Evolutionary conservation across 37 sponge, comb jelly and placozoan species (phyloP).

Genomic region (Geodia barretti): DNA sequence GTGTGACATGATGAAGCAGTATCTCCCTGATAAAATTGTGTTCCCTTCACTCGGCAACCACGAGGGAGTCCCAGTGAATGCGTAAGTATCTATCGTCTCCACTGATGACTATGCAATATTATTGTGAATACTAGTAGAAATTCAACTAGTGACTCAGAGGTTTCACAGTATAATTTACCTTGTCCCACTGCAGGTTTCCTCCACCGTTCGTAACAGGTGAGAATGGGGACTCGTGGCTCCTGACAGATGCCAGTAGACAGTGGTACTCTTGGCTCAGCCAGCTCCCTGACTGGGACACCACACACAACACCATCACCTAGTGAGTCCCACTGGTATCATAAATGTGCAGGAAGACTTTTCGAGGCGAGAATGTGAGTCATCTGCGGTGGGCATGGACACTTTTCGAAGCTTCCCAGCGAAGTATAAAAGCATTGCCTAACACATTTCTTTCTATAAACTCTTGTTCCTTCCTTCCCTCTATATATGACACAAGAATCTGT

Average conservation of each 20-base stretch:
- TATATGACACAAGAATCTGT: too few species aligned
- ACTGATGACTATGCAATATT: background rate
- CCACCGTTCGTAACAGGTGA: conserved; percentile 73
- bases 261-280: conserved; percentile 66
- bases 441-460: too few species aligned
- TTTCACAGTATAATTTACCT: background rate
- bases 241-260: conserved; percentile 40
- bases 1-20: conserved; percentile 37
- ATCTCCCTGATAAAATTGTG: conserved; percentile 71
- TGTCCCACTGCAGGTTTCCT: too few species aligned
- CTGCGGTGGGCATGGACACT: too few species aligned
- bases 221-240: conserved; percentile 75
- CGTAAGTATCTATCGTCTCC: conserved; percentile 16
- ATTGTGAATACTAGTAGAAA: background rate
- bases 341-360: too few species aligned
- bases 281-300: conserved; percentile 5
- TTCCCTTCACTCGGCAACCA: conserved; percentile 89
- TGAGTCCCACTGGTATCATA: conserved; percentile 1
- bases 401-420: too few species aligned
- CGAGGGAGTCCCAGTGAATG: conserved; percentile 84
- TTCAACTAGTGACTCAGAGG: background rate
- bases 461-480: too few species aligned
- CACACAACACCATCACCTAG: conserved; percentile 6
- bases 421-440: too few species aligned
- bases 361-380: too few species aligned